phyloP scores from a whole-genome alignment of 2,113 vertebrate genomes.

The Seriola rivoliana region DNA sequence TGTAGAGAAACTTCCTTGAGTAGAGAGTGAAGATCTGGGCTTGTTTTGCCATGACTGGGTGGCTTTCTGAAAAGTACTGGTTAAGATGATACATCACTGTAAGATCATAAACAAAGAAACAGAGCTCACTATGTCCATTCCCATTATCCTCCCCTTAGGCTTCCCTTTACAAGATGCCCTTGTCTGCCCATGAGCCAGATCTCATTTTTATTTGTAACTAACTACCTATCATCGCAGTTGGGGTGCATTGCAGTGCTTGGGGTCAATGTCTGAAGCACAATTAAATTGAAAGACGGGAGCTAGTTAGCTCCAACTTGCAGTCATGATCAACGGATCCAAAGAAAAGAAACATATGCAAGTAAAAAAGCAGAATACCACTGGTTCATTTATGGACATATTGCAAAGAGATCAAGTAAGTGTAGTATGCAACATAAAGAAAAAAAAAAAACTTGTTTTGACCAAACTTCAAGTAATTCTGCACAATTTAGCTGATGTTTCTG shows the following conservation, averaged over 20 bases:
- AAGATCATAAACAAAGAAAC: slow-evolving; percentile 1
- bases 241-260: neutral
- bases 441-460: neutral
- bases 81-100: slow-evolving; percentile 21
- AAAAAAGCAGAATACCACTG: neutral
- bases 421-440: neutral
- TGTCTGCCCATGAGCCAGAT: slow-evolving; percentile 20
- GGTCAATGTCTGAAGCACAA: slow-evolving; percentile 24
- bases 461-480: slow-evolving; percentile 1
- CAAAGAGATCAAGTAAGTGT: neutral
- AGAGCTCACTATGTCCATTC: neutral
- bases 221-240: neutral
- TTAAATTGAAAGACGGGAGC: neutral
- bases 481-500: slow-evolving; percentile 3
- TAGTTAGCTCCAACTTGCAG: slow-evolving; percentile 10
- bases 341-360: neutral
- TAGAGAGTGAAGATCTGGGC: neutral
- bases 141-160: slow-evolving; percentile 19
- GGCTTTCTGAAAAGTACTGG: slow-evolving; percentile 32
- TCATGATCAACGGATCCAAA: slow-evolving; percentile 11
- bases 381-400: neutral
- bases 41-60: slow-evolving; percentile 9
- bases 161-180: slow-evolving; percentile 19
- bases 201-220: slow-evolving; percentile 27
- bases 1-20: neutral